phyloP scores from a whole-genome alignment of 2,797 vertebrate species.

The Lepilemur septentrionalis region DNA sequence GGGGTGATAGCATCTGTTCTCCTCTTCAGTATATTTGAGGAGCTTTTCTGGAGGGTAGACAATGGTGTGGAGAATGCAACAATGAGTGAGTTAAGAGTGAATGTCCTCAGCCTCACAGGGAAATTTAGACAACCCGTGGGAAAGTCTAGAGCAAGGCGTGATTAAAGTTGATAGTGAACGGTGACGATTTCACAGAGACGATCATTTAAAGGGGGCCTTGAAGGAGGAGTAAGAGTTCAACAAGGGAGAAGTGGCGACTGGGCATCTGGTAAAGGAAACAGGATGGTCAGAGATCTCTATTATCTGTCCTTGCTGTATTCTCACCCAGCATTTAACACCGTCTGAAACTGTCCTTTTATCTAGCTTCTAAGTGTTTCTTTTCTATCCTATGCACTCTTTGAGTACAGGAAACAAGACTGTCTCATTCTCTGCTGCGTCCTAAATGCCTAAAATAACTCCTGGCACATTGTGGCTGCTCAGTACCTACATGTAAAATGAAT shows the following conservation, averaged over 20 bases:
- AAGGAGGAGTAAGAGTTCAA: background rate
- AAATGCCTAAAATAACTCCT: background rate
- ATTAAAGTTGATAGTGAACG: background rate
- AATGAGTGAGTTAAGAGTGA: background rate
- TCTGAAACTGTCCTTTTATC: background rate
- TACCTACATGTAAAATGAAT: background rate
- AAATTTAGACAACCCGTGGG: background rate
- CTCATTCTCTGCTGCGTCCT: background rate
- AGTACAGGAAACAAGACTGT: background rate
- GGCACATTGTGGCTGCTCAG: background rate
- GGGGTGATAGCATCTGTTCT: background rate
- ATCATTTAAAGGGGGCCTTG: background rate
- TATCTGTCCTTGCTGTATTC: background rate
- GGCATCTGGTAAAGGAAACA: background rate
- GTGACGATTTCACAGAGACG: background rate
- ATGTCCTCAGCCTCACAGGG: background rate
- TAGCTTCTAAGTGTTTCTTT: background rate
- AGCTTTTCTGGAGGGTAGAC: background rate
- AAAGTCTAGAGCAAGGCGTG: background rate
- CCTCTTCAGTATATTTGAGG: background rate
- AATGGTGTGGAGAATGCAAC: background rate
- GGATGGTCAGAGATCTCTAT: background rate
- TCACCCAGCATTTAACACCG: background rate
- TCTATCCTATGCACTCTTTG: background rate
- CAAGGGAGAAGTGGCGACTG: background rate